Evolutionary conservation across 2,888 invertebrate species (phyloP).

Genomic region (Platerodrilus igneus): DNA sequence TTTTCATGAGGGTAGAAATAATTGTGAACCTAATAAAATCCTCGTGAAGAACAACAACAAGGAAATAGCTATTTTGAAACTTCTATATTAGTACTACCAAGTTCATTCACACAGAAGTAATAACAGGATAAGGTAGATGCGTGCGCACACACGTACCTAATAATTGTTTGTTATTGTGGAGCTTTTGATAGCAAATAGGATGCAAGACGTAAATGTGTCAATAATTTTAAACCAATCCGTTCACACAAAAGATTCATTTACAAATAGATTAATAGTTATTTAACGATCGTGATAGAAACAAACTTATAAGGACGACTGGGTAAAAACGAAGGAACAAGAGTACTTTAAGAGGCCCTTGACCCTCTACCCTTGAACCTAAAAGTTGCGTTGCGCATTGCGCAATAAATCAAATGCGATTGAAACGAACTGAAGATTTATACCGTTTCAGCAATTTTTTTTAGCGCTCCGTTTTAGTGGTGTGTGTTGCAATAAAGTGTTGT

Average conservation of each 20-base stretch:
- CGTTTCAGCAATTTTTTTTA: conserved; percentile 7
- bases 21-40: too few relatives aligned
- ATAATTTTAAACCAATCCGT: too few relatives aligned
- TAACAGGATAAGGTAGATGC: conserved; percentile 32
- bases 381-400: conserved; percentile 21
- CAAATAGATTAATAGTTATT: too few relatives aligned
- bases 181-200: too few relatives aligned
- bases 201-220: too few relatives aligned
- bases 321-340: too few relatives aligned
- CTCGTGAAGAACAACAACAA: too few relatives aligned
- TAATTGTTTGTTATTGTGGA: conserved; percentile 11
- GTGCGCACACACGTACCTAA: conserved; percentile 28
- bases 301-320: too few relatives aligned
- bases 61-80: conserved; percentile 11
- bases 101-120: conserved; percentile 23
- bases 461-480: background rate
- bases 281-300: too few relatives aligned
- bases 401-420: conserved; percentile 15
- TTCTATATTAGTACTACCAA: conserved; percentile 14
- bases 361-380: conserved; percentile 40
- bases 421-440: background rate
- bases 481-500: too few relatives aligned
- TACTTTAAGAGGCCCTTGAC: conserved; percentile 42
- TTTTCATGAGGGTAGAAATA: too few relatives aligned
- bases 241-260: too few relatives aligned